phyloP scores from a whole-genome alignment of 1,140 invertebrate genomes.

The Bradynema listronoti region DNA sequence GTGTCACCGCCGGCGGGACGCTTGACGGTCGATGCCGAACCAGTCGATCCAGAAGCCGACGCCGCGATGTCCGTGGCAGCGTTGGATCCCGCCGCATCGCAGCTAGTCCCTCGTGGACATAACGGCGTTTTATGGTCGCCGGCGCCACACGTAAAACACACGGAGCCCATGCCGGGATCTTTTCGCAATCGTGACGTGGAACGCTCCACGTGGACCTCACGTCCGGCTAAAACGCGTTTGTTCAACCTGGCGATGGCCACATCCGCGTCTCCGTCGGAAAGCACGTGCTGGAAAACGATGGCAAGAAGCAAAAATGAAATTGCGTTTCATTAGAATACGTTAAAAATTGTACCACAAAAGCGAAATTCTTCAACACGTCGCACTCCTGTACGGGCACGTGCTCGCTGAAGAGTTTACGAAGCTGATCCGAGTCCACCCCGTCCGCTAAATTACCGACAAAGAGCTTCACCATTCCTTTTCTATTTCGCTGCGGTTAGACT shows the following conservation, averaged over 20 bases:
- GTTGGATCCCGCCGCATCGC: not conserved
- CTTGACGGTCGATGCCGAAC: no score
- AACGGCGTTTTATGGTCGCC: conserved; percentile 52
- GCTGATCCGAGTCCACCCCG: conserved; percentile 41
- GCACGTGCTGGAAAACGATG: conserved; percentile 42
- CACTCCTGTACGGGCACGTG: conserved; percentile 54
- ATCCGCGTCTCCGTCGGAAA: conserved; percentile 44
- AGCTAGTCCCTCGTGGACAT: conserved; percentile 43
- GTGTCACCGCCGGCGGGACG: no score
- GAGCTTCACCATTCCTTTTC: conserved; percentile 48
- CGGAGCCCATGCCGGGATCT: conserved; percentile 36
- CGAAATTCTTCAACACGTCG: conserved; percentile 55
- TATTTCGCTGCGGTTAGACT: no score
- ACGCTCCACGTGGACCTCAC: conserved; percentile 47
- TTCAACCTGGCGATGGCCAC: conserved; percentile 45
- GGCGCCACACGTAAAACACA: conserved; percentile 53
- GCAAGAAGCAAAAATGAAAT: conserved; percentile 5
- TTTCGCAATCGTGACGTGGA: conserved; percentile 39
- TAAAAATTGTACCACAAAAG: conserved; percentile 45
- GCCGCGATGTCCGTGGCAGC: not conserved
- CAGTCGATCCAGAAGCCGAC: no score
- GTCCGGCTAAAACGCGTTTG: conserved; percentile 46
- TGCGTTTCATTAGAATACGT: not conserved
- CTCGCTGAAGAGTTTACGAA: conserved; percentile 45
- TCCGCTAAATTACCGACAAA: conserved; percentile 57